Percentiles rank a stretch among this genome's conserved stretches.
phyloP scores from a whole-genome alignment of 2,113 vertebrate genomes.

The Pteropus alecto region DNA sequence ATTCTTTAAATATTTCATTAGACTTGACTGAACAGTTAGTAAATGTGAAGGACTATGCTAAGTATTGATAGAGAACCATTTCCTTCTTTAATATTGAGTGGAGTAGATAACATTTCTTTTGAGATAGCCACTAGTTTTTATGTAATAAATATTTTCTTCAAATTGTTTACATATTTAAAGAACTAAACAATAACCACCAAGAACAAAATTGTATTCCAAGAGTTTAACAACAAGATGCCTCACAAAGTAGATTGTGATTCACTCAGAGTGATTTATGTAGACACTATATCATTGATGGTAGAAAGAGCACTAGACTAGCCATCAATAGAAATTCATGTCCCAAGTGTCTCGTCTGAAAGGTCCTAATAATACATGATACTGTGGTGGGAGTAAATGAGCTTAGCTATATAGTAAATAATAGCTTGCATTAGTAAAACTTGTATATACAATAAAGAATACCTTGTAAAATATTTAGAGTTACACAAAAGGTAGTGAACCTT shows the following conservation, averaged over 20 bases:
- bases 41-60: background rate
- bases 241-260: background rate
- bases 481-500: background rate
- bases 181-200: background rate
- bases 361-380: background rate
- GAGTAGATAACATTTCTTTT: background rate
- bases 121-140: background rate
- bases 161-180: background rate
- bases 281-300: rapidly evolving
- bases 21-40: background rate
- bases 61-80: background rate
- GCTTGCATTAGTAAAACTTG: background rate
- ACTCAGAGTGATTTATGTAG: background rate
- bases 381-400: background rate
- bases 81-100: background rate
- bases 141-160: background rate
- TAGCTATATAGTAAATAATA: background rate
- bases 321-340: background rate
- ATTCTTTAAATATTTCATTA: background rate
- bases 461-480: background rate
- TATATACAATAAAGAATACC: background rate
- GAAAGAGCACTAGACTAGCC: background rate
- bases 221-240: background rate
- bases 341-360: background rate
- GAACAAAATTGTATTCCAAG: background rate